Base-by-base conservation (phyloP, 2,888 invertebrate genomes). In the Leptinotarsa haldemani region DNA sequence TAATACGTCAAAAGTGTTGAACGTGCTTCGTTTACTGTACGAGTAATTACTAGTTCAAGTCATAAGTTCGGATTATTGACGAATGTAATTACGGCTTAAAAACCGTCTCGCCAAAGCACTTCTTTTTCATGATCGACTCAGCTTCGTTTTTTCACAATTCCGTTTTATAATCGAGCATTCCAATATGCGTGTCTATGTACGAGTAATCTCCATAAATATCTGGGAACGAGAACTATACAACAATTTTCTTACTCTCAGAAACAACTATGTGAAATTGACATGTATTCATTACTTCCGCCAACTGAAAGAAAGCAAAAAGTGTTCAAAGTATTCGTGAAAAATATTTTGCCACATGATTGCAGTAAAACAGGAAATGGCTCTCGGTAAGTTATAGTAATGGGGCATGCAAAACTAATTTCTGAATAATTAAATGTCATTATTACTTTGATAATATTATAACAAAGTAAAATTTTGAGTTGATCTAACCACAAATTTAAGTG, bases 251-350 rank as follows among this genome's bases (percentile, higher is more conserved):
- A 73, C 80, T 80, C 77, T 77, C 58, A 69, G 77, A 79, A 53
- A 80, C 74, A 73, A 74, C 77, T 82, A 80, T 80, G 80, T 78
- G 79, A 82, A 83, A 82, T 82, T 81, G 83, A 81, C 81, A 78
- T 81, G 80, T 80, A 78, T 75, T 70, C 71, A 71, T 69, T 69
- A 77, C 75, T 77, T 78, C 77, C 77, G 74, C 73, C 72, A 61
- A 52, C 25, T 71, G 22, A 56, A 67, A 48, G 48, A 68, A 68
- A 47, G 30, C 30, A 65, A 63, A 65, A 65, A 52, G 70, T 25
- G 25, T 46, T 22, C 12, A 68, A 64, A 18, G 2, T 65, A 74
- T 18, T 69, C 64, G 47, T 69, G 56, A 69, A 68, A 74, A 65
- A 73, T 73, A 66, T 56, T 71, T 73, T 65, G 63, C 66, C 73